Percentiles rank a stretch among this genome's conserved stretches.
phyloP scores from a whole-genome alignment of 2,797 vertebrate species.

The Hyperoplus immaculatus region DNA sequence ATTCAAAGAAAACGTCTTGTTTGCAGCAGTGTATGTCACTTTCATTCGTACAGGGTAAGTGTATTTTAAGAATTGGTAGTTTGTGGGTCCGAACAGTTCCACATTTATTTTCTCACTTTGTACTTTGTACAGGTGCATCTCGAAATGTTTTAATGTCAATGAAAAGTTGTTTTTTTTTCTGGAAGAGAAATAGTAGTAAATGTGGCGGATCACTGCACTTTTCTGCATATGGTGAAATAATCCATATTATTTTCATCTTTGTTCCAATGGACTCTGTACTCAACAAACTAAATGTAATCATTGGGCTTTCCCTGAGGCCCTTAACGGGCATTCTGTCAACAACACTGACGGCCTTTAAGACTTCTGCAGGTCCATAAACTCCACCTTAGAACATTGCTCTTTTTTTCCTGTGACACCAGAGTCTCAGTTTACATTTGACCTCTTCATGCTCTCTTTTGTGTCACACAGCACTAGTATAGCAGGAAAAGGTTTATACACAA shows the following conservation, averaged over 20 bases:
- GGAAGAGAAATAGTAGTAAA: not conserved
- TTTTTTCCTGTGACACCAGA: not conserved
- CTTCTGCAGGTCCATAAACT: not conserved
- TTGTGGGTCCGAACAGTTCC: no score
- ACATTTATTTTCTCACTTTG: no score
- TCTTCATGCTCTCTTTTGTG: constrained; percentile 19
- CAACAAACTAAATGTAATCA: constrained; percentile 1
- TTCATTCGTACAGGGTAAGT: no score
- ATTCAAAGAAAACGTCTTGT: no score
- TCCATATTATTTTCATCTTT: not conserved
- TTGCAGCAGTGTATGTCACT: no score
- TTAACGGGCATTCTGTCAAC: not conserved
- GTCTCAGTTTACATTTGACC: not conserved
- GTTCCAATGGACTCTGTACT: not conserved
- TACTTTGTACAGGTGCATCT: no score
- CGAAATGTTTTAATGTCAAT: no score
- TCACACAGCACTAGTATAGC: not conserved
- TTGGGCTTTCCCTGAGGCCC: not conserved
- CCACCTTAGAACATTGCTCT: not conserved
- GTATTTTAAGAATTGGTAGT: no score
- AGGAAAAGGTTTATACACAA: not conserved
- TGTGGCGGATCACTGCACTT: not conserved
- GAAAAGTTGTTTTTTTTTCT: not conserved
- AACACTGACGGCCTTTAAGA: not conserved
- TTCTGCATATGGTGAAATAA: not conserved